Conservation (phyloP, 2,888 invertebrate species). For the Lasioglossum oenotherae region DNA sequence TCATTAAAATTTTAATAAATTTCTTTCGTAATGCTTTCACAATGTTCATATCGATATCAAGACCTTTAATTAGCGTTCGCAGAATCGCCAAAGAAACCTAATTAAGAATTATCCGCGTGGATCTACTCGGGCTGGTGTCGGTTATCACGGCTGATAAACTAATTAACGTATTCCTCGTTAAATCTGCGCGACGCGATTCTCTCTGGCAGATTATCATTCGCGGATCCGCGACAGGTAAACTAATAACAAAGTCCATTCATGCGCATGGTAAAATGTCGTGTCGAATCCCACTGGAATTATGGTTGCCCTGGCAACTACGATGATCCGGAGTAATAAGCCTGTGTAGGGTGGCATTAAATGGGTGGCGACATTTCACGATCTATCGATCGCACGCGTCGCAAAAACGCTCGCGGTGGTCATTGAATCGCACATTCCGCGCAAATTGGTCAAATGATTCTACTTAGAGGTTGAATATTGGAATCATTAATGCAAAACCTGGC, state of each 20-base stretch:
- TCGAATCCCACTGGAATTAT: slow-evolving; percentile 42
- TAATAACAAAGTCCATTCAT: slow-evolving; percentile 49
- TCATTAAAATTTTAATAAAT: background rate
- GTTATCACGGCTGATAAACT: slow-evolving; percentile 11
- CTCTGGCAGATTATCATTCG: background rate
- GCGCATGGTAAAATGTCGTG: slow-evolving; percentile 26
- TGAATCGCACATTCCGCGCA: background rate
- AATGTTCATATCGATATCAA: background rate
- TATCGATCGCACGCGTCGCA: slow-evolving; percentile 18
- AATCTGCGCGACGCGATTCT: background rate
- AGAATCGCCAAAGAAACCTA: background rate
- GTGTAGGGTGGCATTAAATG: slow-evolving; percentile 4
- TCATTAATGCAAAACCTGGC: background rate
- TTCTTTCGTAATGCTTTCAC: background rate
- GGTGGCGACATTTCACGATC: slow-evolving; percentile 24
- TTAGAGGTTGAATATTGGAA: background rate
- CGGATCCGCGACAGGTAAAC: slow-evolving; percentile 28
- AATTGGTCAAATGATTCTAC: background rate
- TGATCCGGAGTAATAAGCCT: slow-evolving; percentile 48
- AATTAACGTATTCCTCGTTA: slow-evolving; percentile 37
- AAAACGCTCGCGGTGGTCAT: background rate
- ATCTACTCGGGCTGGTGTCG: background rate
- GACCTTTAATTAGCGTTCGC: slow-evolving; percentile 5
- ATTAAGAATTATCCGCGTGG: slow-evolving; percentile 8
- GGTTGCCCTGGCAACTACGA: slow-evolving; percentile 34